Evolutionary conservation across 2,797 vertebrate genomes (phyloP).

Genomic region (Brachyrhaphis roseni): DNA sequence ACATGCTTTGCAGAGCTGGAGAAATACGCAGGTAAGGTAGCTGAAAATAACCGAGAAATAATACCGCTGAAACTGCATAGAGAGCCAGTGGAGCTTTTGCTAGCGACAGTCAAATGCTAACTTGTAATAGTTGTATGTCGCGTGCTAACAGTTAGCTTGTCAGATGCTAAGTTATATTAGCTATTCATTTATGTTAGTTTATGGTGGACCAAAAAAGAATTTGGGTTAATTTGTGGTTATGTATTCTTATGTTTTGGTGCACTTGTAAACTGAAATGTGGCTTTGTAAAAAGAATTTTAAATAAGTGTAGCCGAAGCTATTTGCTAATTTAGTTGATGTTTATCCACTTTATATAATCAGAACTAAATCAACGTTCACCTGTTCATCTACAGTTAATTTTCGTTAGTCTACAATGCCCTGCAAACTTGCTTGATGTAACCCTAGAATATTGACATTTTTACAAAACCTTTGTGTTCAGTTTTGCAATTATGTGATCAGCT

Average conservation of each 20-base stretch:
- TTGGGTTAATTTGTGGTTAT: neutral
- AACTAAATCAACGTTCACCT: neutral
- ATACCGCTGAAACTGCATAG: neutral
- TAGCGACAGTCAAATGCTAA: constrained; percentile 26
- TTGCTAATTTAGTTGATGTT: neutral
- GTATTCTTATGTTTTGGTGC: neutral
- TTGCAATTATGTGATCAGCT: neutral
- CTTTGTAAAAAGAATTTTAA: neutral
- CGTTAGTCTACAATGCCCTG: neutral
- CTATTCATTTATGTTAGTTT: constrained; percentile 27
- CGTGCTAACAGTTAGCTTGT: constrained; percentile 45
- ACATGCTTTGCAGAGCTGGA: constrained; percentile 78
- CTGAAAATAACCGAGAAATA: neutral
- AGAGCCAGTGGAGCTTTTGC: neutral
- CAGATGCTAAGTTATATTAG: constrained; percentile 53
- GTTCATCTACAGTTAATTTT: neutral
- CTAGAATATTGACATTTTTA: neutral
- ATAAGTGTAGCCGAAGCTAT: neutral
- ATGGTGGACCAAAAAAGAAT: constrained; percentile 24
- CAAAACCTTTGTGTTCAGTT: neutral
- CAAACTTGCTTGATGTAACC: neutral
- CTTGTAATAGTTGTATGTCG: constrained; percentile 32
- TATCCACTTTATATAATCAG: neutral
- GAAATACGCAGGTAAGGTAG: constrained; percentile 81
- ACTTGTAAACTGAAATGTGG: neutral